Percentiles rank a stretch among this genome's conserved stretches.
Conservation (phyloP, 2,113 vertebrate species). For the Megaleporinus macrocephalus region DNA sequence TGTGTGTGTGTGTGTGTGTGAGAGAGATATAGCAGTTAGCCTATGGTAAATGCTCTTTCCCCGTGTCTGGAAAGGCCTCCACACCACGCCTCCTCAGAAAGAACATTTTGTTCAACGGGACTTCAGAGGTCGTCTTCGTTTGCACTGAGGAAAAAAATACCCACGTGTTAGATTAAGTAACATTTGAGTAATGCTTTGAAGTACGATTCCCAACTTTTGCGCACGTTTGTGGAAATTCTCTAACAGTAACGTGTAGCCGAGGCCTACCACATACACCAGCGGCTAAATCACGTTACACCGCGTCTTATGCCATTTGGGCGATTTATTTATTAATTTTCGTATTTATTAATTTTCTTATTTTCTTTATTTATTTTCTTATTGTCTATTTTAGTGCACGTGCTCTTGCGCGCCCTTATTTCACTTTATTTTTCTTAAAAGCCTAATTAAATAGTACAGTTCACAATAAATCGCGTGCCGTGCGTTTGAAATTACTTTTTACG, state of each 20-base stretch:
- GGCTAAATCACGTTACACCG: background rate
- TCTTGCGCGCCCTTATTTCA: background rate
- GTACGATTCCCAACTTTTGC: conserved; percentile 58
- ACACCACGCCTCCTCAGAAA: conserved; percentile 69
- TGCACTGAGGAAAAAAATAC: conserved; percentile 55
- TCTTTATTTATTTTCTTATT: background rate
- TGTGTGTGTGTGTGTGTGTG: conserved; percentile 1
- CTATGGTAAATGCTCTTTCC: conserved; percentile 56
- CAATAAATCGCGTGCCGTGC: background rate
- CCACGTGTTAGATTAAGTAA: conserved; percentile 70
- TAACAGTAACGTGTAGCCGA: conserved; percentile 19
- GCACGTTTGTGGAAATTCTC: conserved; percentile 48
- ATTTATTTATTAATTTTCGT: background rate
- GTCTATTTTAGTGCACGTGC: background rate
- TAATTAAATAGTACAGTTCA: background rate
- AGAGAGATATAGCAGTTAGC: conserved; percentile 35
- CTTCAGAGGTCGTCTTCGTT: conserved; percentile 65
- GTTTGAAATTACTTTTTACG: background rate
- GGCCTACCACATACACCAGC: background rate
- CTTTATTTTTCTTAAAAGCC: background rate
- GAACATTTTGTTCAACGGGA: conserved; percentile 77
- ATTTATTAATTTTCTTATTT: no score
- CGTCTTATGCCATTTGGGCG: background rate
- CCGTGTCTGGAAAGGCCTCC: conserved; percentile 58
- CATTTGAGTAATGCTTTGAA: conserved; percentile 57